Base-by-base conservation (phyloP, 2,888 invertebrate genomes). In the Ariolimax columbianus region DNA sequence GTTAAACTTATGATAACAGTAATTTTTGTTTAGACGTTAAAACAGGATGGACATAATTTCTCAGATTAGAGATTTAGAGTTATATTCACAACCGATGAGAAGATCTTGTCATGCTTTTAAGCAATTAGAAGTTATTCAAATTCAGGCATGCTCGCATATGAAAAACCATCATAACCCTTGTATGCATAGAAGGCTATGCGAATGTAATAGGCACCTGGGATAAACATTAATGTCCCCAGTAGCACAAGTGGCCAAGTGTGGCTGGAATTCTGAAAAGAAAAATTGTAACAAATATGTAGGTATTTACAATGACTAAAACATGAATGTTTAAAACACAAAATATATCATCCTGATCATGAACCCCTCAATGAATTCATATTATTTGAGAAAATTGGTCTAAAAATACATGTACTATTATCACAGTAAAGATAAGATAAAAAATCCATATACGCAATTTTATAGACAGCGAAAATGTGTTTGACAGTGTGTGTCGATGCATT, bases 141-240 rank as follows among this genome's bases (percentile, higher is more conserved):
- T 92, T 97, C 97, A 70, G 97, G 97, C 94, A 97, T 97, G 94
- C 98, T 97, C 91, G 97, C 96, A 94, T 96, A 97, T 77, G 97
- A 97, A 94, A 96, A 98, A 0, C 97, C 97, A 81, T 96, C 96
- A 92, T 97, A 96, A 92, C 97, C 96, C 90, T 96, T 96, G 94
- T 96, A 97, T 0, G 98, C 98, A 94, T 96, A 97, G 93, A 97
- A 96, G 55, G 97, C 97, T 92, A 98, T 97, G 90, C 97, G 96
- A 77, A 97, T 96, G 93, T 98, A 98, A 94, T 98, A 98, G 81
- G 97, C 97, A 68, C 98, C 98, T 0, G 98, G 98, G 89, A 98
- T 96, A 92, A 98, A 97, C 97, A 98, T 97, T 66, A 98, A 95
- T 38, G 96, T 95, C 55, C 98, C 98, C 91, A 98, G 95, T 89